Evolutionary conservation across 2,113 vertebrate species (phyloP).

Genomic region (Laterallus jamaicensis): DNA sequence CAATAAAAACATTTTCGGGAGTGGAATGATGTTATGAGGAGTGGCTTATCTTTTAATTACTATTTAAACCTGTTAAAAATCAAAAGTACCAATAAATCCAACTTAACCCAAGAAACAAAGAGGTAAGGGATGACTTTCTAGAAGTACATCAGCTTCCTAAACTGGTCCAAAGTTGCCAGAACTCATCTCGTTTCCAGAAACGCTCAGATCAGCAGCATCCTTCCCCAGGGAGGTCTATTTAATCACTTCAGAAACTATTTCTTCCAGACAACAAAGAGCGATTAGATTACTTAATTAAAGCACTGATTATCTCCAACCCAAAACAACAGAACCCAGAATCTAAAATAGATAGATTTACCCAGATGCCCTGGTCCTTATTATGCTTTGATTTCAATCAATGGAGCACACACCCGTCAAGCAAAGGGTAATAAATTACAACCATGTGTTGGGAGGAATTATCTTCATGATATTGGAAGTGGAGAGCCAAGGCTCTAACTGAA

Average conservation of each 20-base stretch:
- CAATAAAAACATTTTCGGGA: not conserved
- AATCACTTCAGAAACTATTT: constrained; percentile 45
- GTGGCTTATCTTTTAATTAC: not conserved
- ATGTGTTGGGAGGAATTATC: constrained; percentile 71
- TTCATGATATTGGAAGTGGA: constrained; percentile 41
- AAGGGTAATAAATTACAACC: constrained; percentile 75
- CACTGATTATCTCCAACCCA: constrained; percentile 66
- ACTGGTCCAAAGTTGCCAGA: not conserved
- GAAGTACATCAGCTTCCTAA: not conserved
- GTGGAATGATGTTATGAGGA: not conserved
- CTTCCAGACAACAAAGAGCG: constrained; percentile 66
- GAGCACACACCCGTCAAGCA: constrained; percentile 69
- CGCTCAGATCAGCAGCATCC: not conserved
- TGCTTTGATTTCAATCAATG: constrained; percentile 74
- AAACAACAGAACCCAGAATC: constrained; percentile 46
- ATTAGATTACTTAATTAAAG: constrained; percentile 72
- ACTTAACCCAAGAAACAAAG: not conserved
- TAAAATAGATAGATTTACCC: not conserved
- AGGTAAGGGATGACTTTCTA: not conserved
- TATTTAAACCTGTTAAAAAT: not conserved
- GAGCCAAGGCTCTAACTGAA: not conserved
- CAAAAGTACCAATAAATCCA: not conserved
- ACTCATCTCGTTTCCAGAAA: not conserved
- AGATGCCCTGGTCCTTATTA: constrained; percentile 69
- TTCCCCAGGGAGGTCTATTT: constrained; percentile 30